A percentile compares a stretch with the other conserved stretches of the same genome.
phyloP scores from a whole-genome alignment of 2,797 vertebrate species.

The Danionella dracula region DNA sequence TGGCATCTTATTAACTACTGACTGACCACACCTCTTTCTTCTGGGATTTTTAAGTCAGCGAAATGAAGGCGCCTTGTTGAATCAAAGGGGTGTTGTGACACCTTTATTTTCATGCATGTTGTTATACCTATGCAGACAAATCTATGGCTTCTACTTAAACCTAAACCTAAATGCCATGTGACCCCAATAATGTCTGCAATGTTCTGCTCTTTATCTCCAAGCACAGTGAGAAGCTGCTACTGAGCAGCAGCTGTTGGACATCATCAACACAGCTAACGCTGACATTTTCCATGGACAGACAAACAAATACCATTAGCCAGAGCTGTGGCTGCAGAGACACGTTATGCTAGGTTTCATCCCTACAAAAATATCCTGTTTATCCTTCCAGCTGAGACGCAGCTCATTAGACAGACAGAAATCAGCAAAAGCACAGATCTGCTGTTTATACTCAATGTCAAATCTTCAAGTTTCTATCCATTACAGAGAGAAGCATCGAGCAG shows the following conservation, averaged over 20 bases:
- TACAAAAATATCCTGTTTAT: constrained; percentile 24
- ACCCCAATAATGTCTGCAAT: not conserved
- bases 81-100: too few relatives aligned
- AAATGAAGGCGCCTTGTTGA: too few relatives aligned
- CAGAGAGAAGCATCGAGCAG: constrained; percentile 21
- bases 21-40: too few relatives aligned
- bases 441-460: constrained; percentile 19
- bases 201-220: not conserved
- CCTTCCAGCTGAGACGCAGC: constrained; percentile 18
- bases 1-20: too few relatives aligned
- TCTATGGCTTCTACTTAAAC: not conserved
- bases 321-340: not conserved
- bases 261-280: not conserved
- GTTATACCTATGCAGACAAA: too few relatives aligned
- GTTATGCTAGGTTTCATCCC: not conserved
- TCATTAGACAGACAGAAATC: constrained; percentile 42
- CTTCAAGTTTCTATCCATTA: constrained; percentile 36
- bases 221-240: not conserved
- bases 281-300: not conserved
- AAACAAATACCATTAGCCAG: constrained; percentile 14
- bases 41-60: too few relatives aligned
- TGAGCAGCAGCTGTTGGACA: not conserved
- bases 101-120: too few relatives aligned
- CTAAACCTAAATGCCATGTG: not conserved
- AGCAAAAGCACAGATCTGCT: constrained; percentile 30